phyloP scores from a whole-genome alignment of 2,113 vertebrate species.

The Sturnus vulgaris region DNA sequence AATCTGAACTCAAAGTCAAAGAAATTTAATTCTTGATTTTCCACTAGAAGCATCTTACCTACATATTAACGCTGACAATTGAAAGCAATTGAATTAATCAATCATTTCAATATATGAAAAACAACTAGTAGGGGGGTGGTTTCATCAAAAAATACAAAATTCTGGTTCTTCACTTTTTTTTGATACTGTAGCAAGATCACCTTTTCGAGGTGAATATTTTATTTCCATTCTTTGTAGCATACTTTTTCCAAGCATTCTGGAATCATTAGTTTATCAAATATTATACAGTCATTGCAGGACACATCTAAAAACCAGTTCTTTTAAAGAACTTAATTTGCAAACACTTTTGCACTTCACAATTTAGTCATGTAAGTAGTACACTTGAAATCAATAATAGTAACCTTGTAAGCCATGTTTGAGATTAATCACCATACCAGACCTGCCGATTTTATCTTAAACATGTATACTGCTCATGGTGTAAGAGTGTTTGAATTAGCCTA shows the following conservation, averaged over 20 bases:
- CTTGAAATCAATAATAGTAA: background rate
- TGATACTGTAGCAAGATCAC: background rate
- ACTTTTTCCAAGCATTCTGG: background rate
- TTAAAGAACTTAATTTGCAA: background rate
- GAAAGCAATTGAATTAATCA: background rate
- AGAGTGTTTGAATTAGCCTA: background rate
- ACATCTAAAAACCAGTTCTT: background rate
- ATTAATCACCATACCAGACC: background rate
- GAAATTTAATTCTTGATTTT: background rate
- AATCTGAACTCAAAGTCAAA: background rate
- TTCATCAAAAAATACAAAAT: background rate
- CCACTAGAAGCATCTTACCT: background rate
- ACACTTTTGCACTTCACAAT: background rate
- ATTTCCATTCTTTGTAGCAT: background rate
- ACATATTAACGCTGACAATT: background rate
- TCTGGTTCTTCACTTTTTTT: background rate
- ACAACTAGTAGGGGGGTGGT: rapidly evolving
- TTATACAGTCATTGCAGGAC: background rate
- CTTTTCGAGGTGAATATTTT: background rate
- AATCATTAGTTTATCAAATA: background rate
- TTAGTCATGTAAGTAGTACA: background rate
- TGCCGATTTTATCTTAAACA: background rate
- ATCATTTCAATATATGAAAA: background rate
- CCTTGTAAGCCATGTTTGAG: background rate
- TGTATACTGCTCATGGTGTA: background rate